Percentiles rank a stretch among this genome's conserved stretches.
Evolutionary conservation across 1,140 invertebrate species (phyloP).

Genomic region (Lycorma delicatula): DNA sequence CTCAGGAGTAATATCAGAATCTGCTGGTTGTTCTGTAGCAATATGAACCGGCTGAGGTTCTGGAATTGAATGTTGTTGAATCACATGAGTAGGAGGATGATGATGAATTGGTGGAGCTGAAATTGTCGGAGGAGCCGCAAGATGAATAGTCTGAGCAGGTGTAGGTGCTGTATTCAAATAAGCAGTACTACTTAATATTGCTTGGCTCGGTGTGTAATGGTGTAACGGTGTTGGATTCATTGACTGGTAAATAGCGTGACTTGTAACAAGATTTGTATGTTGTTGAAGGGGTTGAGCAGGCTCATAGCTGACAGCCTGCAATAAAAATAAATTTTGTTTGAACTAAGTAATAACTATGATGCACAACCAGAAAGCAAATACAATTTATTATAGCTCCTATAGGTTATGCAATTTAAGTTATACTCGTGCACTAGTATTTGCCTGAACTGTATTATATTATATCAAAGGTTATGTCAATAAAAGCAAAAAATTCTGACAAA

Average conservation of each 20-base stretch:
- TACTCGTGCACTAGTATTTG: no score
- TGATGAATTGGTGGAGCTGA: not conserved
- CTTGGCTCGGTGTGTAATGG: not conserved
- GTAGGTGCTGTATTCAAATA: no score
- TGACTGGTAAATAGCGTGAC: conserved; percentile 9
- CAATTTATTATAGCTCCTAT: no score
- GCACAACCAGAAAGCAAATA: no score
- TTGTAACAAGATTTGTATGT: not conserved
- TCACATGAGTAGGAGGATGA: not conserved
- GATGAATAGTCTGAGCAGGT: not conserved
- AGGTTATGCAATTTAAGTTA: no score
- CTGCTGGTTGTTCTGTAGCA: not conserved
- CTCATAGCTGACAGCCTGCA: conserved; percentile 8
- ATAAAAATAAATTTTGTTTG: no score
- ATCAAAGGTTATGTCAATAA: no score
- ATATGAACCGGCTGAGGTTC: not conserved
- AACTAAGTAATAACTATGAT: no score
- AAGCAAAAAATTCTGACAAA: no score
- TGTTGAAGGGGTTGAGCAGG: not conserved
- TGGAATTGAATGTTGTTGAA: not conserved
- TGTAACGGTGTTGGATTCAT: conserved; percentile 6
- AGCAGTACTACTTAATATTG: conserved; percentile 10
- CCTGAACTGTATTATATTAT: no score
- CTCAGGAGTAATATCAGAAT: not conserved
- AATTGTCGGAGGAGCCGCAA: not conserved